These are phyloP conservation scores for Pachyramphus minor DNA, from an alignment of 2,113 vertebrate genomes.

Conservation along the genomic window DNA sequence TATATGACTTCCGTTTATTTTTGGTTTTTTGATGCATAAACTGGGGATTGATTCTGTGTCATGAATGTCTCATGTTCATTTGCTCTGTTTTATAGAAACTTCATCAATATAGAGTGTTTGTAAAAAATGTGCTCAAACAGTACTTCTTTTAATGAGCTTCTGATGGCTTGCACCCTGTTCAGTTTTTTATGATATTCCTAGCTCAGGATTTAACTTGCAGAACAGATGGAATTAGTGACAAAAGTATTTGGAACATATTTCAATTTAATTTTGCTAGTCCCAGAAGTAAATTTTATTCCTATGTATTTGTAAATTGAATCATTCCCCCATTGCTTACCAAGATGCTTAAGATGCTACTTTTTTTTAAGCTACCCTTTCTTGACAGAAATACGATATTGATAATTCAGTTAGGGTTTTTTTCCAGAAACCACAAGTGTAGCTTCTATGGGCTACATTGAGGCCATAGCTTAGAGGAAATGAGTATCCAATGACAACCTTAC, in stretches of 20 bases:
- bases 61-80: background rate
- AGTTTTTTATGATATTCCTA: background rate
- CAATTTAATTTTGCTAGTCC: slow-evolving; percentile 22
- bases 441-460: background rate
- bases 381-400: background rate
- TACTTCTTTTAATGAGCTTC: background rate
- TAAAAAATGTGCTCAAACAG: background rate
- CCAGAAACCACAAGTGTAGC: background rate
- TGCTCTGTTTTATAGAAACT: background rate
- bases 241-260: slow-evolving; percentile 28
- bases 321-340: background rate
- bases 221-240: slow-evolving; percentile 2
- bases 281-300: slow-evolving; percentile 28
- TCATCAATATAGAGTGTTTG: background rate
- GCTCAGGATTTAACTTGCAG: slow-evolving; percentile 20
- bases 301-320: background rate
- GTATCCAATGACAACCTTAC: background rate
- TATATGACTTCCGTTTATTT: background rate
- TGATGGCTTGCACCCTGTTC: background rate
- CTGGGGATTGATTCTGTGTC: background rate
- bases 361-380: background rate
- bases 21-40: background rate
- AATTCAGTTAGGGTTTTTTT: background rate
- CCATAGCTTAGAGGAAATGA: background rate
- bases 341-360: background rate